phyloP scores from a whole-genome alignment of 37 sponge, comb jelly and placozoan species.

The Oscarella lobularis region DNA sequence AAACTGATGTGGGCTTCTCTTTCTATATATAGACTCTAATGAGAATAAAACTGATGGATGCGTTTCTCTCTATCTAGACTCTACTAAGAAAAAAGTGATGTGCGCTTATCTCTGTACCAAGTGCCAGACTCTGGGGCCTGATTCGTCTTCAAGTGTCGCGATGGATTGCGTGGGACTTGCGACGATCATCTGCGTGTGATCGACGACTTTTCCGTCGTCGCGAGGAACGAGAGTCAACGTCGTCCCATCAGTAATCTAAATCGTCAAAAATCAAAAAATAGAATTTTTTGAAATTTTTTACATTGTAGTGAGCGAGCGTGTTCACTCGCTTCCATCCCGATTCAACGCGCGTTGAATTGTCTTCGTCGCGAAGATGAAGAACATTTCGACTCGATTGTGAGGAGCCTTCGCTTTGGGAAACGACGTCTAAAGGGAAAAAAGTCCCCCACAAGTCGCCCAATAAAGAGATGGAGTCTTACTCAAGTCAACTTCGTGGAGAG shows the following conservation, averaged over 20 bases:
- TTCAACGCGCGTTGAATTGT: slow-evolving; percentile 46
- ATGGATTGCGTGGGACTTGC: not conserved
- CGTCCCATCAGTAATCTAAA: not conserved
- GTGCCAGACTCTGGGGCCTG: slow-evolving; percentile 46
- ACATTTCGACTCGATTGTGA: no score
- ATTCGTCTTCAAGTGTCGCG: slow-evolving; percentile 30
- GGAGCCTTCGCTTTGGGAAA: no score
- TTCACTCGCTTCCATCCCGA: slow-evolving; percentile 83
- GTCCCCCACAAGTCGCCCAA: not conserved
- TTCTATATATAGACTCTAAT: no score
- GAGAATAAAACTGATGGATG: no score
- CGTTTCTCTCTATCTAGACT: no score
- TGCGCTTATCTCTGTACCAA: no score
- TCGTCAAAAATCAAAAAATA: not conserved
- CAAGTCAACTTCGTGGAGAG: slow-evolving; percentile 12
- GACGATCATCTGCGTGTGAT: slow-evolving; percentile 5
- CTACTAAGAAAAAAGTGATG: no score
- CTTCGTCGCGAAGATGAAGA: slow-evolving; percentile 59
- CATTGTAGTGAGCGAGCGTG: slow-evolving; percentile 81
- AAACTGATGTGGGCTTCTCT: no score
- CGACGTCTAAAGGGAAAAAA: not conserved
- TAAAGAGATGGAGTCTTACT: not conserved
- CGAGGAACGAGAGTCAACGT: not conserved
- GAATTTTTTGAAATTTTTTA: slow-evolving; percentile 8
- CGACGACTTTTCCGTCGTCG: not conserved